Conservation (phyloP, 2,888 invertebrate species). For the Chaetoderma sp. region DNA sequence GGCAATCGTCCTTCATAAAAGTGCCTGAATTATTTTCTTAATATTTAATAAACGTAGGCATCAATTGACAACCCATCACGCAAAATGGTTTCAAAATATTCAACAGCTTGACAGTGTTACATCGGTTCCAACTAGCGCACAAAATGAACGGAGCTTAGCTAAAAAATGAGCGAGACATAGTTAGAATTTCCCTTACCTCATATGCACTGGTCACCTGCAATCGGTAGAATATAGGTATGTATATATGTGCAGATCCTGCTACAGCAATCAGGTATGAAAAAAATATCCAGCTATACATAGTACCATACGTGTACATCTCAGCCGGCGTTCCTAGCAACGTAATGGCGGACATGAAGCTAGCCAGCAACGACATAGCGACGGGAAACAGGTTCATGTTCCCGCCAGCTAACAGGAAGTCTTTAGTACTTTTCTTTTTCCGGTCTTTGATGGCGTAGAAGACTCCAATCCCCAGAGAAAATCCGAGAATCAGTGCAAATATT, state of each 20-base stretch:
- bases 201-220: conserved; percentile 57
- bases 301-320: conserved; percentile 65
- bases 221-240: conserved; percentile 55
- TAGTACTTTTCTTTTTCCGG: conserved; percentile 48
- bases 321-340: conserved; percentile 65
- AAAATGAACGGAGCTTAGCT: too few relatives aligned
- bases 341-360: conserved; percentile 68
- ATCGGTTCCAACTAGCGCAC: too few relatives aligned
- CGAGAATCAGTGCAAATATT: conserved; percentile 54
- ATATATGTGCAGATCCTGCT: conserved; percentile 54
- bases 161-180: too few relatives aligned
- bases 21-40: too few relatives aligned
- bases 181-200: conserved; percentile 49
- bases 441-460: conserved; percentile 60
- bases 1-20: too few relatives aligned
- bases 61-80: too few relatives aligned
- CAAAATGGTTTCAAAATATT: too few relatives aligned
- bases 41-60: too few relatives aligned
- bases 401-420: conserved; percentile 62
- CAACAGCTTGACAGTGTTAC: too few relatives aligned
- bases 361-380: conserved; percentile 65
- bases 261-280: conserved; percentile 62
- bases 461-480: conserved; percentile 59
- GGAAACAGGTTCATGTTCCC: conserved; percentile 63
- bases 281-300: conserved; percentile 61